Evolutionary conservation across 2,888 invertebrate genomes (phyloP), one percentile per base, ranked within the genome.

Genomic region (Chloroclysta siterata): DNA sequence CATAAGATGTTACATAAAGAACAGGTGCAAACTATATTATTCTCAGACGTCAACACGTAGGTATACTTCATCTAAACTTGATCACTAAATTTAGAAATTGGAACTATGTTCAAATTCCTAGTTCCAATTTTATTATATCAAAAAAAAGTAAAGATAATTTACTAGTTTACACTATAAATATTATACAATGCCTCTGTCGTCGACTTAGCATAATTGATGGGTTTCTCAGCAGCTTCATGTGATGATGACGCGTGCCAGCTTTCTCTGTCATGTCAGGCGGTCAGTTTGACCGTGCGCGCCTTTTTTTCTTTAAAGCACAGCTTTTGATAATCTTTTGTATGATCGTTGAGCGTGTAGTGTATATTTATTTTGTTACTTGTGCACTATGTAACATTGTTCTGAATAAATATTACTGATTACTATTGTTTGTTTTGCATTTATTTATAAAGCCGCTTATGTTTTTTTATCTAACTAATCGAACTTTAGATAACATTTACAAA

Each of bases 181-280:
- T 42, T 14, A 44, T 46, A 29, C 39, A n/a, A 15, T 5, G 28
- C 15, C 33, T 33, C 10, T 28, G 46, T 46, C 58, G 54, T 59
- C 46, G 58, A 44, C 58, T 53, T 53, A 48, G 47, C 41, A 55
- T 75, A 60, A 78, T 77, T 79, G 72, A 79, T 73, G 75, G 76
- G 78, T 80, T 80, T 82, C 81, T 78, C 77, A 71, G 65, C 70
- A 70, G 68, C 64, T 60, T 62, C 60, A 70, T 56, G 39, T 36
- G 50, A 22, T 73, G 63, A 64, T 77, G 77, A 74, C 78, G 76
- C 68, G 60, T 69, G 67, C 61, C 65, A 70, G 77, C 83, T 83
- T 83, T 83, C 83, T 77, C 82, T 78, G 65, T 60, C 69, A 67
- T 66, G 69, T 61, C 39, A 39, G 17, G 39, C 11, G 65, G 66